Evolutionary conservation across 2,888 invertebrate species (phyloP).

Genomic region (Leptinotarsa peninsularis): DNA sequence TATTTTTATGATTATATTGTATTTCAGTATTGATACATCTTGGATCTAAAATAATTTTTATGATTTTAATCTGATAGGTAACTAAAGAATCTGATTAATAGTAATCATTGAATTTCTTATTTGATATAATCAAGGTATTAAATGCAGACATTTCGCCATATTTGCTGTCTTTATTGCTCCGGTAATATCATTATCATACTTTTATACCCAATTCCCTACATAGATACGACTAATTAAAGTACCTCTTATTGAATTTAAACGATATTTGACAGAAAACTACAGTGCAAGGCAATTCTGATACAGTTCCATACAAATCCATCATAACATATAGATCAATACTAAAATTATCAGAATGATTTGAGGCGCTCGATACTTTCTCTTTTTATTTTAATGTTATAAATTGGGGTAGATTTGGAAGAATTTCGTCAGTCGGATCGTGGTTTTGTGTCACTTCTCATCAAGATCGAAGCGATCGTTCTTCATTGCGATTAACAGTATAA

Average conservation of each 20-base stretch:
- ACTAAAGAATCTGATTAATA: background rate
- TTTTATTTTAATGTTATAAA: constrained; percentile 16
- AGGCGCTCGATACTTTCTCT: background rate
- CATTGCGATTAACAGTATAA: background rate
- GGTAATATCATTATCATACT: background rate
- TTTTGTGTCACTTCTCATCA: constrained; percentile 14
- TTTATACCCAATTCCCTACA: constrained; percentile 10
- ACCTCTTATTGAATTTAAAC: background rate
- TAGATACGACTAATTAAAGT: background rate
- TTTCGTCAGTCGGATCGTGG: background rate
- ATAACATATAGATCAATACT: constrained; percentile 5
- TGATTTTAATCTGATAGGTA: too few relatives aligned
- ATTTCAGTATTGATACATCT: too few relatives aligned
- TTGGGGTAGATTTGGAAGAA: constrained; percentile 5
- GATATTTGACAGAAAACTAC: constrained; percentile 5
- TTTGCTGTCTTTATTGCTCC: background rate
- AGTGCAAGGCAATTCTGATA: constrained; percentile 1
- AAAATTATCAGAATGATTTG: background rate
- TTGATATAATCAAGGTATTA: background rate
- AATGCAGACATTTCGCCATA: background rate
- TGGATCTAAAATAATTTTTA: too few relatives aligned
- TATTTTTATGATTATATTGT: too few relatives aligned
- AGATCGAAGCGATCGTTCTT: background rate
- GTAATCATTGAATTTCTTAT: background rate
- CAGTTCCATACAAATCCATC: constrained; percentile 14